Evolutionary conservation across 2,113 vertebrate species (phyloP).

Genomic region (Gymnobelideus leadbeateri): DNA sequence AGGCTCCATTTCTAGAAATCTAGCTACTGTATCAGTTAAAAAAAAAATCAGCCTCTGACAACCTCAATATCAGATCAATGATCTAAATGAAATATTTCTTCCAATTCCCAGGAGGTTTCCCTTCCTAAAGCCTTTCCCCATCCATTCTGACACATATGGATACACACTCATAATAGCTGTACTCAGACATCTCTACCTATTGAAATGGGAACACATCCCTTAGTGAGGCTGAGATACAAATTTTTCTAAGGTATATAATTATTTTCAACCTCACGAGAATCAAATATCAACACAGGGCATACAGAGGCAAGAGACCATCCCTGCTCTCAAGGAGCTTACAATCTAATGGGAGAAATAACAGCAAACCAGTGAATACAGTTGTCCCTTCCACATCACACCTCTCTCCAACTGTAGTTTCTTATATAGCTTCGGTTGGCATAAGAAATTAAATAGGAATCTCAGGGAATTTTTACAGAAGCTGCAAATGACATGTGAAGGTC

Average conservation of each 20-base stretch:
- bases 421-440: too few species aligned
- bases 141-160: conserved; percentile 1
- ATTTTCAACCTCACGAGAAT: conserved; percentile 10
- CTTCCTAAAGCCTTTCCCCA: conserved; percentile 32
- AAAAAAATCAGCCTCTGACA: conserved; percentile 29
- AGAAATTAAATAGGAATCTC: too few species aligned
- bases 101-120: conserved; percentile 1
- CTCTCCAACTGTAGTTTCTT: too few species aligned
- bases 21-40: neutral
- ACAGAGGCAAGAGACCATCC: neutral
- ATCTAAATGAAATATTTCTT: conserved; percentile 22
- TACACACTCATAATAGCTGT: conserved; percentile 9
- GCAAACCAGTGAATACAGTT: neutral
- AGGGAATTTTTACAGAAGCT: too few species aligned
- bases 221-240: neutral
- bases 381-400: too few species aligned
- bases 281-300: neutral
- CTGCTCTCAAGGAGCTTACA: neutral
- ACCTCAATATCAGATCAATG: conserved; percentile 47
- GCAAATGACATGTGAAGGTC: too few species aligned
- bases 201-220: conserved; percentile 34
- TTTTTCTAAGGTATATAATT: neutral
- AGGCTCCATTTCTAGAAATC: conserved; percentile 50
- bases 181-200: conserved; percentile 26
- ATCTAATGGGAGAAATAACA: neutral